phyloP scores from a whole-genome alignment of 2,113 vertebrate species.

The Macheiramphus alcinus region DNA sequence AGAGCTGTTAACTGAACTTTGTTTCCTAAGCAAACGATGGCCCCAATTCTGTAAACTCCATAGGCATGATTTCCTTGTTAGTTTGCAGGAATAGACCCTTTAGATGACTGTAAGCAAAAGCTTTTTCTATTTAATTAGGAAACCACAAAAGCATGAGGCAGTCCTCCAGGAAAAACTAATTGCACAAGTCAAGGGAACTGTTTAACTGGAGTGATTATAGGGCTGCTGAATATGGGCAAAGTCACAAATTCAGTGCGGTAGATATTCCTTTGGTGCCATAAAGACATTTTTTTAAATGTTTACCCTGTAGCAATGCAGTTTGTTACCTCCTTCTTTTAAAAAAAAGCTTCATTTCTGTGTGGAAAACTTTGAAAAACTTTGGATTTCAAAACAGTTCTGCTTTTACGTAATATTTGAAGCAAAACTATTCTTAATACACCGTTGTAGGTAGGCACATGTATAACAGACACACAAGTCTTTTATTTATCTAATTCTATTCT shows the following conservation, averaged over 20 bases:
- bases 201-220: not conserved
- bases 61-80: not conserved
- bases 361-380: not conserved
- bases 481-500: not conserved
- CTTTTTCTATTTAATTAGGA: conserved; percentile 1
- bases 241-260: not conserved
- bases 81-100: not conserved
- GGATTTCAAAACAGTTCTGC: not conserved
- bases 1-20: not conserved
- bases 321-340: not conserved
- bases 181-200: not conserved
- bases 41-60: not conserved
- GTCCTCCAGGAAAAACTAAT: conserved; percentile 13
- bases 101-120: not conserved
- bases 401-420: not conserved
- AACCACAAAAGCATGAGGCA: not conserved
- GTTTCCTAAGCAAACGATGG: not conserved
- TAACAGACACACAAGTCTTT: not conserved
- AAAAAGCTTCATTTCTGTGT: not conserved
- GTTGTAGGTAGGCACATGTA: not conserved
- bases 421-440: not conserved
- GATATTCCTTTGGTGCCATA: not conserved
- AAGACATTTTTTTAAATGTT: not conserved
- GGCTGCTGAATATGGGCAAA: not conserved
- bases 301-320: not conserved